Conservation (phyloP, 1,140 invertebrate genomes). For the Dufourea novaeangliae region DNA sequence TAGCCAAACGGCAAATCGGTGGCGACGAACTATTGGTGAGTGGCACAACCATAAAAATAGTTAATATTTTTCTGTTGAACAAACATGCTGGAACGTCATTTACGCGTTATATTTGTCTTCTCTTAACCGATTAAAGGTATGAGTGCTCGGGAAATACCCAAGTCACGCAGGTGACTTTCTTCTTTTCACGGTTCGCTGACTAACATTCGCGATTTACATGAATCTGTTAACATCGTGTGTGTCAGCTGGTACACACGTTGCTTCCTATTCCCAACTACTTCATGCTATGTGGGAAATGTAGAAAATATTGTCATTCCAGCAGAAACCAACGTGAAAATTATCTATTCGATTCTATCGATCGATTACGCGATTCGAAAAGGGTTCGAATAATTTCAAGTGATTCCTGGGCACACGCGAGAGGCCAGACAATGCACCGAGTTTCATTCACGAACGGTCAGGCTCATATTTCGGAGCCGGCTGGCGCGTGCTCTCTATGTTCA, state of each 20-base stretch:
- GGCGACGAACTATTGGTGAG: slow-evolving; percentile 76
- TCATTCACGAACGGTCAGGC: slow-evolving; percentile 41
- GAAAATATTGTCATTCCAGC: too few relatives aligned
- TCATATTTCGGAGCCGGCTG: slow-evolving; percentile 34
- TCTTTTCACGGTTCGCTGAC: not conserved
- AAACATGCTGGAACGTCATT: too few relatives aligned
- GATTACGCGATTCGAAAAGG: too few relatives aligned
- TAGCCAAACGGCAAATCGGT: slow-evolving; percentile 73
- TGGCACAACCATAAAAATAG: slow-evolving; percentile 26
- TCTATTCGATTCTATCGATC: too few relatives aligned
- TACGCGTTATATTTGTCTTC: too few relatives aligned
- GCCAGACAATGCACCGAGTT: not conserved
- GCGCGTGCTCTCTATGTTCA: slow-evolving; percentile 49
- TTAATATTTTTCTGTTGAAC: too few relatives aligned
- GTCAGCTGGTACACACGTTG: too few relatives aligned
- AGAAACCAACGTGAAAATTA: too few relatives aligned
- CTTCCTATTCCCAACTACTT: too few relatives aligned
- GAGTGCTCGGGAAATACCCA: not conserved
- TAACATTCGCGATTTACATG: not conserved
- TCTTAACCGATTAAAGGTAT: not conserved
- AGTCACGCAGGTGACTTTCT: not conserved
- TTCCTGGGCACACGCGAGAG: too few relatives aligned
- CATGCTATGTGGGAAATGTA: too few relatives aligned
- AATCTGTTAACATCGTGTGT: not conserved
- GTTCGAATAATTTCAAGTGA: too few relatives aligned